Conservation (phyloP, 2,797 vertebrate species). For the Sparidentex hasta region DNA sequence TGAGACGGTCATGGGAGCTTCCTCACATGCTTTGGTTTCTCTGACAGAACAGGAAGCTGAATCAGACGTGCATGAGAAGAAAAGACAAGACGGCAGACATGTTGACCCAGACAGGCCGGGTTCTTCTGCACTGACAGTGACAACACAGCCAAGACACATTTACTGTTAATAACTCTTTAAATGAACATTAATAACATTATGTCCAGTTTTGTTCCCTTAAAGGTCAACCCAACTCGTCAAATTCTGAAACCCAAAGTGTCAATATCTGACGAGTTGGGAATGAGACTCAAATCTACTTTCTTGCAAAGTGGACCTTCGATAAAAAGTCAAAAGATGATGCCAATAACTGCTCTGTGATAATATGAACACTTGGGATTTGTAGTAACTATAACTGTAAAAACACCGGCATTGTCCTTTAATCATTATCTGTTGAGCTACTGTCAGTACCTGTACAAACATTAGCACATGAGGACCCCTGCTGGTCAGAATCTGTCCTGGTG, state of each 20-base stretch:
- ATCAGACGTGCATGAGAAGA: neutral
- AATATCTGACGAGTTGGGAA: too few relatives aligned
- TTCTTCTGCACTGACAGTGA: neutral
- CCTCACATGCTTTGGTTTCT: neutral
- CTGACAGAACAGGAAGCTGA: conserved; percentile 15
- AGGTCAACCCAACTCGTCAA: neutral
- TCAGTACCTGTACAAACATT: neutral
- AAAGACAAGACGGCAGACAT: too few relatives aligned
- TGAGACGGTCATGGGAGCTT: neutral
- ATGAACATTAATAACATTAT: neutral
- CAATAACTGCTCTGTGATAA: neutral
- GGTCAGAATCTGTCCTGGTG: neutral
- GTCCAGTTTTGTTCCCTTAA: neutral
- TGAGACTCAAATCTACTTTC: too few relatives aligned
- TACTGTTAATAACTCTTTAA: neutral
- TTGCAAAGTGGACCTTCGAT: too few relatives aligned
- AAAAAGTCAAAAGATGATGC: neutral
- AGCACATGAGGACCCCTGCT: conserved; percentile 50
- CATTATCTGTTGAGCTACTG: neutral
- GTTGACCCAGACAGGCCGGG: neutral
- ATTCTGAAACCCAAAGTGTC: too few relatives aligned
- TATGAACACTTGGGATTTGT: too few relatives aligned
- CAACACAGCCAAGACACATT: neutral
- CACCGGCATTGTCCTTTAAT: too few relatives aligned
- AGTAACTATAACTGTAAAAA: too few relatives aligned